Conservation (phyloP, 30 jellyfish, hydroid and myxozoan species). For the Morbakka virulenta region DNA sequence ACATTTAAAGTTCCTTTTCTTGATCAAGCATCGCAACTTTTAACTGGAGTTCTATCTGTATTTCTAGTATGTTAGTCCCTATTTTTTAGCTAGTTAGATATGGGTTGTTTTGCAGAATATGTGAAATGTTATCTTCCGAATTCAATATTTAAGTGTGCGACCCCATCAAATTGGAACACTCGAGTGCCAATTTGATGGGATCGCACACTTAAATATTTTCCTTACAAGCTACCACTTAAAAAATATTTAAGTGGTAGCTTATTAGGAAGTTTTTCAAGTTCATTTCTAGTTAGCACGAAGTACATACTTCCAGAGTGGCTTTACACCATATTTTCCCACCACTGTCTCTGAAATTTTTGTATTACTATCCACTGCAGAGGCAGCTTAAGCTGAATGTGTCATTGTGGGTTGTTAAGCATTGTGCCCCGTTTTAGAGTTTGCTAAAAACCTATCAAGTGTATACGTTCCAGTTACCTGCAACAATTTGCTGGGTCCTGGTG, state of each 20-base stretch:
- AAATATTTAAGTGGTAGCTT: background rate
- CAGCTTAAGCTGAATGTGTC: background rate
- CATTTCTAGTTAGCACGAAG: background rate
- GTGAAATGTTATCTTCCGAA: background rate
- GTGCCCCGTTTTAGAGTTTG: background rate
- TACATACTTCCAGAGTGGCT: conserved; percentile 11
- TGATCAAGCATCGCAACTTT: background rate
- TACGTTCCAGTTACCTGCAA: background rate
- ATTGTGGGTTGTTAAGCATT: background rate
- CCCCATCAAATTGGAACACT: background rate
- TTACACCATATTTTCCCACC: background rate
- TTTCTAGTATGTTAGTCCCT: background rate
- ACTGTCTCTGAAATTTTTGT: background rate
- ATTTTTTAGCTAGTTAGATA: background rate
- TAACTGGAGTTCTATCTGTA: background rate
- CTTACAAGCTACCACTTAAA: too few species aligned
- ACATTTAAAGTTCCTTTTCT: background rate
- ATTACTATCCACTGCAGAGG: background rate
- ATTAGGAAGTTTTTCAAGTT: background rate
- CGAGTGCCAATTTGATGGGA: background rate
- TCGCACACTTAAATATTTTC: too few species aligned
- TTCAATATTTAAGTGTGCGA: background rate
- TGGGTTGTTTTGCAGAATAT: background rate
- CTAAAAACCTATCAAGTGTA: background rate
- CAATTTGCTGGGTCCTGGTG: conserved; percentile 12